Percentiles rank a stretch among this genome's conserved stretches.
These are phyloP conservation scores for Hoplodrina ambigua DNA, from an alignment of 2,888 invertebrate genomes.

Conservation along the genomic window DNA sequence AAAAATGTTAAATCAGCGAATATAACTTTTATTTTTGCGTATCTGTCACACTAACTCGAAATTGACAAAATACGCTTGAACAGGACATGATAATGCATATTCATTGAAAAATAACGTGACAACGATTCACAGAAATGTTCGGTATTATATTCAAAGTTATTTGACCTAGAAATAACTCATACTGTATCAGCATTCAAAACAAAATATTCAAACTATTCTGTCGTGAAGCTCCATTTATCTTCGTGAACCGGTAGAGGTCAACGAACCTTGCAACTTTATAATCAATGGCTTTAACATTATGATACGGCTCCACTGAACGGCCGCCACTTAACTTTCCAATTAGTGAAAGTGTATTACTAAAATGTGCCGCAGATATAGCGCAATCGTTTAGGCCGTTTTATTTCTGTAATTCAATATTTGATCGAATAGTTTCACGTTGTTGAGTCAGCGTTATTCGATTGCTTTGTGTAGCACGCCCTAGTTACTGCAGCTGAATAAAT, in stretches of 20 bases:
- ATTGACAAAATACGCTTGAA: background rate
- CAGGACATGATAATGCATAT: constrained; percentile 7
- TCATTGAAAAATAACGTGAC: background rate
- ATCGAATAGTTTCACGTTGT: background rate
- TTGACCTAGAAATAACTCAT: constrained; percentile 51
- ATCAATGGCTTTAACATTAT: constrained; percentile 32
- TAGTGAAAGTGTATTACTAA: constrained; percentile 58
- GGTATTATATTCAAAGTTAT: constrained; percentile 1
- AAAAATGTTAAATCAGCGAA: background rate
- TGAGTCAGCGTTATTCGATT: constrained; percentile 1
- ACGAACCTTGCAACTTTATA: constrained; percentile 32
- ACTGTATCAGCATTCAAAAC: constrained; percentile 23
- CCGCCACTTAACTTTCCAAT: constrained; percentile 57
- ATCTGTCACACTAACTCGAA: background rate
- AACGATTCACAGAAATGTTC: constrained; percentile 9
- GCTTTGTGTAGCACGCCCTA: constrained; percentile 18
- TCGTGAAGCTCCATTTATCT: constrained; percentile 22
- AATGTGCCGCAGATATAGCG: constrained; percentile 40
- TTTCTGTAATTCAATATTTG: constrained; percentile 31
- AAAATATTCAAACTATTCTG: constrained; percentile 34
- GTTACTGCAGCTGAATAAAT: constrained; percentile 36
- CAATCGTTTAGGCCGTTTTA: constrained; percentile 34
- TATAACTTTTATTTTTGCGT: background rate
- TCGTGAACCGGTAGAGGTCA: constrained; percentile 32
- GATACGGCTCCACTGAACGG: constrained; percentile 29